Evolutionary conservation across 2,797 vertebrate species (phyloP).

Genomic region (Tinamus major): DNA sequence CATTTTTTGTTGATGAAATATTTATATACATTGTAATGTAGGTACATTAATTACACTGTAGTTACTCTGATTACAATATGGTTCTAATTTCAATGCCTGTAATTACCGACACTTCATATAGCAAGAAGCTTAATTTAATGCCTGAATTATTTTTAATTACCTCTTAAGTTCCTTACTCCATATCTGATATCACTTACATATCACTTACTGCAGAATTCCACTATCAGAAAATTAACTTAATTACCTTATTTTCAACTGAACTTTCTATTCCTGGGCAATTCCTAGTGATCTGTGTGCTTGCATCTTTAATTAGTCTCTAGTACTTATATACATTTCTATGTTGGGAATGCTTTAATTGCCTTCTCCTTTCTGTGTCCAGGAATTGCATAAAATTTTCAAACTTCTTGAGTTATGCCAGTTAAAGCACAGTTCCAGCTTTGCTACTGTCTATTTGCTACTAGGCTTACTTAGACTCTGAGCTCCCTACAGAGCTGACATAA

Average conservation of each 20-base stretch:
- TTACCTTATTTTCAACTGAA: conserved; percentile 66
- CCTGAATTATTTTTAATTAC: conserved; percentile 69
- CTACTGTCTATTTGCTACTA: not conserved
- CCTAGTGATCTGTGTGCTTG: conserved; percentile 36
- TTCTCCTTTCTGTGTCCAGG: not conserved
- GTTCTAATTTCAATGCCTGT: conserved; percentile 61
- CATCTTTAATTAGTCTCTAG: conserved; percentile 42
- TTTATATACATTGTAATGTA: conserved; percentile 11
- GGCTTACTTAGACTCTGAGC: not conserved
- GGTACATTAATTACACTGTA: conserved; percentile 47
- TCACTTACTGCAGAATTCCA: conserved; percentile 53
- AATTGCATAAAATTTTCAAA: not conserved
- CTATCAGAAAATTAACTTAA: conserved; percentile 70
- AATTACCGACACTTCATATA: conserved; percentile 54
- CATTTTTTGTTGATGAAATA: not conserved
- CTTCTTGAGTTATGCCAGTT: not conserved
- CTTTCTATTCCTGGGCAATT: conserved; percentile 52
- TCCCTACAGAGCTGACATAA: not conserved
- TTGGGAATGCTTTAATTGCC: conserved; percentile 10
- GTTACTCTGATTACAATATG: conserved; percentile 66
- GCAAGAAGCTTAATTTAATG: conserved; percentile 69
- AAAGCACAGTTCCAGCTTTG: not conserved
- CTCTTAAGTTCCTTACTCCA: conserved; percentile 52
- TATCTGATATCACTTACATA: too few relatives aligned
- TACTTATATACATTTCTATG: not conserved